phyloP scores from a whole-genome alignment of 2,888 invertebrate species.

The Tipula lateralis region DNA sequence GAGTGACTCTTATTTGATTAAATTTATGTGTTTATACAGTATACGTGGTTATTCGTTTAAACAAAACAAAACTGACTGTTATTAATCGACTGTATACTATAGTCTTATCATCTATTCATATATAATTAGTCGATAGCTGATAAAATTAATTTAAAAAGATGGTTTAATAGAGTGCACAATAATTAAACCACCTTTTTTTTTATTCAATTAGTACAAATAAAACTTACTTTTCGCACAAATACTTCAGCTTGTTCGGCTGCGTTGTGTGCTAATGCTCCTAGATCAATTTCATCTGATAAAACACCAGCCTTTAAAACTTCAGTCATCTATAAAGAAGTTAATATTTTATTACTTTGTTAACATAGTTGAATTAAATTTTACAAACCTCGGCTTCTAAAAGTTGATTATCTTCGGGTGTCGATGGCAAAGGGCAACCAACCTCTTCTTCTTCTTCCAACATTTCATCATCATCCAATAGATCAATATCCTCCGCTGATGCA shows the following conservation, averaged over 20 bases:
- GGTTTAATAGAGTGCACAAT: background rate
- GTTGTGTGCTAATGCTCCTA: constrained; percentile 77
- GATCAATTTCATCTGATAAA: constrained; percentile 76
- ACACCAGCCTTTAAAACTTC: constrained; percentile 82
- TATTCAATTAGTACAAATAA: constrained; percentile 27
- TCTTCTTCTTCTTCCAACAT: constrained; percentile 61
- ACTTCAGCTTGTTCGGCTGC: constrained; percentile 93
- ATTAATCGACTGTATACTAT: background rate
- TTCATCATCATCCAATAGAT: constrained; percentile 44
- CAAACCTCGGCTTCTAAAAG: constrained; percentile 70
- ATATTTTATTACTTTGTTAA: background rate
- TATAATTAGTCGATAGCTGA: background rate
- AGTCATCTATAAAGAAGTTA: constrained; percentile 58
- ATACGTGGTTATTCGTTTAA: background rate
- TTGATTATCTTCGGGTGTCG: constrained; percentile 80
- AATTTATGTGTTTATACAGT: background rate
- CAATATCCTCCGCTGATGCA: constrained; percentile 42
- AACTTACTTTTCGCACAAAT: constrained; percentile 74
- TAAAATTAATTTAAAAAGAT: constrained; percentile 26
- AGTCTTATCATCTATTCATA: background rate
- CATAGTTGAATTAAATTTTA: constrained; percentile 35
- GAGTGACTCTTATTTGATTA: constrained; percentile 11
- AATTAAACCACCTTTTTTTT: background rate
- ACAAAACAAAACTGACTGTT: background rate
- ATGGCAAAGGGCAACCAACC: constrained; percentile 77